phyloP scores from a whole-genome alignment of 1,140 invertebrate species.

The Patella vulgata region DNA sequence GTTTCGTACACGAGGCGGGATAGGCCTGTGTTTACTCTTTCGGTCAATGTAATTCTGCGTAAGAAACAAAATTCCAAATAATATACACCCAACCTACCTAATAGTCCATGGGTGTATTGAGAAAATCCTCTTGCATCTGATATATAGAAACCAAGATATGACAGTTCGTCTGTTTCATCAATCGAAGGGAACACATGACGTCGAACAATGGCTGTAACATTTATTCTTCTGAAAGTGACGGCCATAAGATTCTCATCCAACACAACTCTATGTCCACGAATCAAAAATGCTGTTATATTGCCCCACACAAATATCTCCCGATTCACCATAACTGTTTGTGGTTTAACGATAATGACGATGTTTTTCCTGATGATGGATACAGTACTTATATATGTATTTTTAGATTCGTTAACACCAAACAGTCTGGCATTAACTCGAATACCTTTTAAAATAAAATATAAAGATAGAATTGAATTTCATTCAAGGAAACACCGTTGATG shows the following conservation, averaged over 20 bases:
- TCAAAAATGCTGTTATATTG: not conserved
- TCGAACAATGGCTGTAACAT: slow-evolving; percentile 15
- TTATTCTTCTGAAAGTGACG: slow-evolving; percentile 9
- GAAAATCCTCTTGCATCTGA: slow-evolving; percentile 15
- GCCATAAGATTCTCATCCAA: slow-evolving; percentile 4
- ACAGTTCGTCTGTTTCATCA: not conserved
- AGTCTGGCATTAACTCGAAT: slow-evolving; percentile 18
- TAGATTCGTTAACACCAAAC: slow-evolving; percentile 5
- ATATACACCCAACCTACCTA: slow-evolving; percentile 13
- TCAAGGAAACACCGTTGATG: no score
- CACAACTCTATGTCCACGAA: slow-evolving; percentile 10
- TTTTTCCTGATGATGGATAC: slow-evolving; percentile 9
- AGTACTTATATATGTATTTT: slow-evolving; percentile 15
- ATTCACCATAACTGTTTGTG: slow-evolving; percentile 14
- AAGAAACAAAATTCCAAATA: no score
- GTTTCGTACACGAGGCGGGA: no score
- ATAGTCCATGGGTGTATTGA: slow-evolving; percentile 7
- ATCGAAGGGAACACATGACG: not conserved
- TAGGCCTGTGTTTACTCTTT: no score
- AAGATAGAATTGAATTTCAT: not conserved
- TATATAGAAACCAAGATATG: slow-evolving; percentile 20
- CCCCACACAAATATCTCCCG: slow-evolving; percentile 5
- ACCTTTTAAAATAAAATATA: not conserved
- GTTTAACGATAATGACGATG: slow-evolving; percentile 13
- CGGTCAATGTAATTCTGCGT: no score